Evolutionary conservation across 2,888 invertebrate genomes (phyloP).

Genomic region (Oscheius onirici): DNA sequence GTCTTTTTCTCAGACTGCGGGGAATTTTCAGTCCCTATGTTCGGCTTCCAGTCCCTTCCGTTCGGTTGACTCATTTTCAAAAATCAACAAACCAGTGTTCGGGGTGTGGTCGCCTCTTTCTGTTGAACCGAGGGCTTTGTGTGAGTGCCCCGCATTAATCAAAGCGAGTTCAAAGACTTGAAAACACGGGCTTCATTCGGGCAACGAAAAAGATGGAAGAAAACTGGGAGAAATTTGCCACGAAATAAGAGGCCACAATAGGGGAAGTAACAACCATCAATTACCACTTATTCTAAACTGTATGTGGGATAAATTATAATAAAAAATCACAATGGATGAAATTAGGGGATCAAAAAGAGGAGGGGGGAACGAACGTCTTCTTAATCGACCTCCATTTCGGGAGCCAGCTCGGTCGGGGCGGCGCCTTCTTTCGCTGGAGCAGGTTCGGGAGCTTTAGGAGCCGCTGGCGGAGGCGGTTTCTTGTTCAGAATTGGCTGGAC

Average conservation of each 20-base stretch:
- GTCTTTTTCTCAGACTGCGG: no score
- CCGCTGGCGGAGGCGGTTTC: slow-evolving; percentile 80
- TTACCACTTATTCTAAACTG: not conserved
- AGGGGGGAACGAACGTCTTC: slow-evolving; percentile 5
- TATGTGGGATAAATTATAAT: not conserved
- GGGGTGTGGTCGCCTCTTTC: not conserved
- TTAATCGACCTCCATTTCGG: slow-evolving; percentile 36
- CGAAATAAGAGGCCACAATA: no score
- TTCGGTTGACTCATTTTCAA: no score
- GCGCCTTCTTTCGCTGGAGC: slow-evolving; percentile 12
- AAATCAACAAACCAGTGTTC: not conserved
- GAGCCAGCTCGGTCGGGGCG: not conserved
- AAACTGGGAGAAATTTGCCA: not conserved
- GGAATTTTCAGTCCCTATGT: no score
- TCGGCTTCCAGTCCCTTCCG: no score
- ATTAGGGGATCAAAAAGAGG: not conserved
- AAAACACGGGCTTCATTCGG: not conserved
- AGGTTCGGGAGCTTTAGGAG: slow-evolving; percentile 48
- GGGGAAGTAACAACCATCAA: no score
- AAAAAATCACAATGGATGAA: not conserved
- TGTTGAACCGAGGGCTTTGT: not conserved
- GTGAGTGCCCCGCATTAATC: not conserved
- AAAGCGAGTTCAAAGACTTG: not conserved
- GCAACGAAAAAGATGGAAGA: not conserved
- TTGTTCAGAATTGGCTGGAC: slow-evolving; percentile 84